A percentile compares a stretch with the other conserved stretches of the same genome.
Evolutionary conservation across 2,888 invertebrate species (phyloP).

Genomic region (Calliopum simillimum): DNA sequence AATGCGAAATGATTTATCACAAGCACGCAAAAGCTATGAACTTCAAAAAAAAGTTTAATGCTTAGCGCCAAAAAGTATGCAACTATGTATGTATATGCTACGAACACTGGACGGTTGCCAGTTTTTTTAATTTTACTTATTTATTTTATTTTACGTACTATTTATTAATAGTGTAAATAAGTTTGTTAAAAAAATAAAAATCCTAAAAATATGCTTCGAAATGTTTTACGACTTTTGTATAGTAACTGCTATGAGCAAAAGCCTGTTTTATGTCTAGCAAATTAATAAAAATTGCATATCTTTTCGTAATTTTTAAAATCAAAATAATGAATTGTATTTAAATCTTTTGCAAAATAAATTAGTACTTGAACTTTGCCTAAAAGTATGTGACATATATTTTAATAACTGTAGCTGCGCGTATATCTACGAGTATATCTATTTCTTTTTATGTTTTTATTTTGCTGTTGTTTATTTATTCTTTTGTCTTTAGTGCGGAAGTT

Average conservation of each 20-base stretch:
- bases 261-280: no score
- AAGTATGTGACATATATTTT: neutral
- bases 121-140: conserved; percentile 40
- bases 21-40: conserved; percentile 24
- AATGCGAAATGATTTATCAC: conserved; percentile 33
- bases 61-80: conserved; percentile 31
- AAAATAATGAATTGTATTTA: no score
- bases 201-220: conserved; percentile 28
- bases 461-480: conserved; percentile 6
- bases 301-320: no score
- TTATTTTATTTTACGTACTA: neutral
- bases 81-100: conserved; percentile 18
- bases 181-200: neutral
- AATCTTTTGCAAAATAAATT: no score
- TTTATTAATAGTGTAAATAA: neutral
- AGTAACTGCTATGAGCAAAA: no score
- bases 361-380: conserved; percentile 6
- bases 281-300: neutral
- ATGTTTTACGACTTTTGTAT: no score
- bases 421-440: conserved; percentile 11
- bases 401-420: neutral
- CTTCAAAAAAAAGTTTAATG: neutral
- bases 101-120: conserved; percentile 61
- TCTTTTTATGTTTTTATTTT: conserved; percentile 27
- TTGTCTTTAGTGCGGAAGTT: conserved; percentile 32